phyloP scores from a whole-genome alignment of 2,113 vertebrate genomes.

The Entelurus aequoreus region DNA sequence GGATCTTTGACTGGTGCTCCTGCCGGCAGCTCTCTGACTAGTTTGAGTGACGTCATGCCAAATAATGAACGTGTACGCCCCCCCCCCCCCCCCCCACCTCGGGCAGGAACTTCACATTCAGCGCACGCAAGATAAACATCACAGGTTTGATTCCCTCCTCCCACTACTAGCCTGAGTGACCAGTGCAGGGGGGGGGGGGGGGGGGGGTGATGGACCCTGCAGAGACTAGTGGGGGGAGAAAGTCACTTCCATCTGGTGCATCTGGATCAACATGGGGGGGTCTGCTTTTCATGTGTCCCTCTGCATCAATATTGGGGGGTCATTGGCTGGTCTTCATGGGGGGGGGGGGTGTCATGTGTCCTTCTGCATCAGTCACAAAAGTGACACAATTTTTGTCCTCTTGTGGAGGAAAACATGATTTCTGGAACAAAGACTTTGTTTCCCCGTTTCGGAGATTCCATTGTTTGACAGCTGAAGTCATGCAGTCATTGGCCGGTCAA shows the following conservation, averaged over 20 bases:
- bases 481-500: too few relatives aligned
- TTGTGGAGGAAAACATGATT: neutral
- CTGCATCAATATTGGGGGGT: conserved; percentile 40
- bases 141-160: too few relatives aligned
- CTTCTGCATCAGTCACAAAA: conserved; percentile 55
- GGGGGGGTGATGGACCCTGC: conserved; percentile 50
- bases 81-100: too few relatives aligned
- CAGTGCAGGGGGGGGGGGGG: conserved; percentile 44
- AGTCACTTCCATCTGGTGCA: conserved; percentile 74
- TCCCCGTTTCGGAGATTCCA: too few relatives aligned
- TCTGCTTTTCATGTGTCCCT: conserved; percentile 45
- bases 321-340: too few relatives aligned
- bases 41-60: too few relatives aligned
- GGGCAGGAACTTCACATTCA: too few relatives aligned
- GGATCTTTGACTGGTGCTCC: too few relatives aligned
- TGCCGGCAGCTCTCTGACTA: neutral
- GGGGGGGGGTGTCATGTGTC: conserved; percentile 56
- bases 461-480: too few relatives aligned
- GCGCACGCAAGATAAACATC: too few relatives aligned
- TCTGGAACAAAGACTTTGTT: too few relatives aligned
- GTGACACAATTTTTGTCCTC: neutral
- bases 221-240: conserved; percentile 29
- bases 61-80: too few relatives aligned
- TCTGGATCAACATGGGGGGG: conserved; percentile 57
- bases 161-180: conserved; percentile 15